phyloP scores from a whole-genome alignment of 2,113 vertebrate species.

The Aviceda subcristata region DNA sequence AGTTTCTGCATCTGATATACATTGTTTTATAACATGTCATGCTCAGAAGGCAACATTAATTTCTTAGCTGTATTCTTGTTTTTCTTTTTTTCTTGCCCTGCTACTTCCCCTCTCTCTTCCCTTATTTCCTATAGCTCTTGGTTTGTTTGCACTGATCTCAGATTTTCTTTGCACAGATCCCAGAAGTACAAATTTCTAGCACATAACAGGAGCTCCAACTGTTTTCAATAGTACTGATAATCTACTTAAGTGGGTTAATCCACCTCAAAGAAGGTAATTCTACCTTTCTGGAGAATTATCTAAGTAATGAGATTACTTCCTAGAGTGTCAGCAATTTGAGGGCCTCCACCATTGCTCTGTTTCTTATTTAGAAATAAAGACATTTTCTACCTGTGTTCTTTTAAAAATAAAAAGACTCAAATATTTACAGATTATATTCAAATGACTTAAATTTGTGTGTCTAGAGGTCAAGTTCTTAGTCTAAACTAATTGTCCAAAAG shows the following conservation, averaged over 20 bases:
- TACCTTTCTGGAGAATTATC: background rate
- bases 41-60: background rate
- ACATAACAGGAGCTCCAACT: background rate
- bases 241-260: background rate
- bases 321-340: background rate
- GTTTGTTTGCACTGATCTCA: background rate
- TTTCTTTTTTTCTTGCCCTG: background rate
- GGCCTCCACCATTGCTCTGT: background rate
- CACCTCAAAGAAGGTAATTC: background rate
- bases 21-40: background rate
- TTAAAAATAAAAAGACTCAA: background rate
- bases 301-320: background rate
- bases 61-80: background rate
- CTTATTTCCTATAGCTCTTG: background rate
- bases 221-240: background rate
- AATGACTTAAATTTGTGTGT: background rate
- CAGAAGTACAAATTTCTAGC: background rate
- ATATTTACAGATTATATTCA: background rate
- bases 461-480: background rate
- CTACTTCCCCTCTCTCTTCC: accelerated
- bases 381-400: background rate
- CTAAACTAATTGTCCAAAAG: background rate
- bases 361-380: background rate
- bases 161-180: background rate
- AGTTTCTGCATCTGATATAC: background rate